Percentiles rank a stretch among this genome's conserved stretches.
Evolutionary conservation across 2,888 invertebrate genomes (phyloP).

Genomic region (Drosophila neonasuta): DNA sequence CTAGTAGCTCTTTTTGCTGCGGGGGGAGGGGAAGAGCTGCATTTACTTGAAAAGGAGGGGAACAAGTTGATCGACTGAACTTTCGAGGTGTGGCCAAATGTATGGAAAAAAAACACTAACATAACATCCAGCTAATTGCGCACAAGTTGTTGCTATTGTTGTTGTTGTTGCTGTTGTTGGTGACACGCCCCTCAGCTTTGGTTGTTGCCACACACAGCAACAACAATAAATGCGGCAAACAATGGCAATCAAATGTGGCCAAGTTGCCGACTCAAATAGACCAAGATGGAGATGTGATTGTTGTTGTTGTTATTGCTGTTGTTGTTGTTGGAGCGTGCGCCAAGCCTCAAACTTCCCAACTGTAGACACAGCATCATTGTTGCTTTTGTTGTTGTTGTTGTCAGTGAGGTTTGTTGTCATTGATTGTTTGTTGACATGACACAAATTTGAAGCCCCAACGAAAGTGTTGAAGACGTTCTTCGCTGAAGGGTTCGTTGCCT

Average conservation of each 20-base stretch:
- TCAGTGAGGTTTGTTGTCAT: slow-evolving; percentile 10
- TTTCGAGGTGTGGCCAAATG: slow-evolving; percentile 51
- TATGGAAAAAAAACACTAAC: slow-evolving; percentile 13
- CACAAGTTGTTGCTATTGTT: slow-evolving; percentile 19
- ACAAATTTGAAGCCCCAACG: slow-evolving; percentile 30
- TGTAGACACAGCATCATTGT: slow-evolving; percentile 9
- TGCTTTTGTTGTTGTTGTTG: slow-evolving; percentile 1
- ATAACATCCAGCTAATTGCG: slow-evolving; percentile 61
- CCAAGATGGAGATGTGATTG: slow-evolving; percentile 10
- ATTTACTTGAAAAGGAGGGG: slow-evolving; percentile 12
- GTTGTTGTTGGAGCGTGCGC: slow-evolving; percentile 18
- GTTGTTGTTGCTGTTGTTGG: slow-evolving; percentile 7
- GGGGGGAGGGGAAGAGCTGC: slow-evolving; percentile 9
- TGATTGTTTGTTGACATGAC: slow-evolving; percentile 49
- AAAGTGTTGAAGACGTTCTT: slow-evolving; percentile 34
- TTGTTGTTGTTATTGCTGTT: background rate
- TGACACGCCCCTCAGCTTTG: slow-evolving; percentile 18
- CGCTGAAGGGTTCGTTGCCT: slow-evolving; percentile 1
- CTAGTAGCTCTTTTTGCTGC: slow-evolving; percentile 31
- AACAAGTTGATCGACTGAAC: slow-evolving; percentile 2
- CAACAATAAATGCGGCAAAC: slow-evolving; percentile 29
- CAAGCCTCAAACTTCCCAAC: slow-evolving; percentile 27
- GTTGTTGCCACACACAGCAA: slow-evolving; percentile 23
- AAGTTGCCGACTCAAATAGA: slow-evolving; percentile 47
- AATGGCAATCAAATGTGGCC: slow-evolving; percentile 63